phyloP scores from a whole-genome alignment of 2,797 vertebrate genomes.

The Anguilla anguilla region DNA sequence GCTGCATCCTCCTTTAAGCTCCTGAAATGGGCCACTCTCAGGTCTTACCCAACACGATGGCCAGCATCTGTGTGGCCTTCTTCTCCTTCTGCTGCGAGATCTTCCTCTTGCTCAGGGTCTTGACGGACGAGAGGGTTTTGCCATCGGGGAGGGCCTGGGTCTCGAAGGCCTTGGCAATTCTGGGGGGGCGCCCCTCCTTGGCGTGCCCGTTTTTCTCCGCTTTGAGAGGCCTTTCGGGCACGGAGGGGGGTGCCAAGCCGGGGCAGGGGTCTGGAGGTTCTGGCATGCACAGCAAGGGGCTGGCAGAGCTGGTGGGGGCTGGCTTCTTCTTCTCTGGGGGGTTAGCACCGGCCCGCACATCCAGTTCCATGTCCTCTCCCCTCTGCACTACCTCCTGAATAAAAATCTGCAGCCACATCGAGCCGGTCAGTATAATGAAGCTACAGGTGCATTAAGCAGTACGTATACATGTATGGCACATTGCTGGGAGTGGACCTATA shows the following conservation, averaged over 20 bases:
- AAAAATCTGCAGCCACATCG: slow-evolving; percentile 71
- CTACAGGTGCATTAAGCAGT: neutral
- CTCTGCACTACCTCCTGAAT: slow-evolving; percentile 85
- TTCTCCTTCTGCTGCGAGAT: slow-evolving; percentile 98
- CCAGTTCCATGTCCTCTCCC: slow-evolving; percentile 85
- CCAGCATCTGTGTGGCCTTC: slow-evolving; percentile 98
- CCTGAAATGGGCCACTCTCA: neutral
- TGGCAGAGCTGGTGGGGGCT: slow-evolving; percentile 67
- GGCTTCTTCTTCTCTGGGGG: slow-evolving; percentile 72
- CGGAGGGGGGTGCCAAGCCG: slow-evolving; percentile 63
- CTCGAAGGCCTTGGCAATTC: slow-evolving; percentile 84
- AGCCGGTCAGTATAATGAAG: neutral
- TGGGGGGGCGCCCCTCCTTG: slow-evolving; percentile 69
- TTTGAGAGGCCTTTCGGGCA: slow-evolving; percentile 61
- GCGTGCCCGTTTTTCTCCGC: slow-evolving; percentile 56
- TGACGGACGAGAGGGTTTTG: slow-evolving; percentile 89
- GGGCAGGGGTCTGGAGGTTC: slow-evolving; percentile 64
- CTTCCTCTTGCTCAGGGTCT: slow-evolving; percentile 90
- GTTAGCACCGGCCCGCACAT: slow-evolving; percentile 86
- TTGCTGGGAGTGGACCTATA: neutral
- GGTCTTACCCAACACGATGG: slow-evolving; percentile 94
- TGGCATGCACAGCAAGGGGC: slow-evolving; percentile 67
- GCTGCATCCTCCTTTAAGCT: neutral
- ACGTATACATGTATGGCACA: neutral
- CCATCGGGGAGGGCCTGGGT: slow-evolving; percentile 92